Evolutionary conservation across 2,113 vertebrate genomes (phyloP), one percentile per base, ranked within the genome.

Genomic region (Eurypyga helias): DNA sequence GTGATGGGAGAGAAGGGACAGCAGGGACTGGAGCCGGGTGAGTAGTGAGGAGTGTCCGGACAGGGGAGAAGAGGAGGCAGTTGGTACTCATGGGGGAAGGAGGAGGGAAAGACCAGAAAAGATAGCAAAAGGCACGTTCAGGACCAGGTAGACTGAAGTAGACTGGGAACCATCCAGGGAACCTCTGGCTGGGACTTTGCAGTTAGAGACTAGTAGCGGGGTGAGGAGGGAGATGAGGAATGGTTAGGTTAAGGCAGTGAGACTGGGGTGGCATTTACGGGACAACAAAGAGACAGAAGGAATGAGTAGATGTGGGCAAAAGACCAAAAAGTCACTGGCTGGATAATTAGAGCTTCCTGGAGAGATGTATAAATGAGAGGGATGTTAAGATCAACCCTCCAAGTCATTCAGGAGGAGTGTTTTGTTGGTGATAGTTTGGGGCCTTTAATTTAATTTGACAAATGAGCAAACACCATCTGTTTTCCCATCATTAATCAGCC

Each of bases 121-220:
- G 26, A 36, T 26, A 70, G 55, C 2, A 43, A 60, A 85, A 61
- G 12, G 14, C 21, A 24, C 12, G 55, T 75, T 9, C 9, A 28
- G 33, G 17, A 51, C 17, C 12, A 17, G 76, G 45, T 34, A 45
- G 7, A 6, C 20, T 20, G 46, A 31, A 38, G 17, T 4, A 15
- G 7, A 45, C 20, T 0, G 1, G 29, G 20, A 28, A 24, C 17
- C 1, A 0, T 12, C 11, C 57, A 16, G 28, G 45, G 29, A 48
- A 16, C 5, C 1, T 3, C 45, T 20, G 24, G 7, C 31, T 41
- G 48, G 29, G 54, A 48, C 0, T 31, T 60, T 20, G 9, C 49
- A 49, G 13, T 7, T 13, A 34, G 60, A 72, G 43, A 75, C 31
- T 11, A 18, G 11, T 5, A 9, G 38, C 0, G 0, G 33, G 29